Evolutionary conservation across 2,113 vertebrate genomes (phyloP).

Genomic region (Monopterus albus): DNA sequence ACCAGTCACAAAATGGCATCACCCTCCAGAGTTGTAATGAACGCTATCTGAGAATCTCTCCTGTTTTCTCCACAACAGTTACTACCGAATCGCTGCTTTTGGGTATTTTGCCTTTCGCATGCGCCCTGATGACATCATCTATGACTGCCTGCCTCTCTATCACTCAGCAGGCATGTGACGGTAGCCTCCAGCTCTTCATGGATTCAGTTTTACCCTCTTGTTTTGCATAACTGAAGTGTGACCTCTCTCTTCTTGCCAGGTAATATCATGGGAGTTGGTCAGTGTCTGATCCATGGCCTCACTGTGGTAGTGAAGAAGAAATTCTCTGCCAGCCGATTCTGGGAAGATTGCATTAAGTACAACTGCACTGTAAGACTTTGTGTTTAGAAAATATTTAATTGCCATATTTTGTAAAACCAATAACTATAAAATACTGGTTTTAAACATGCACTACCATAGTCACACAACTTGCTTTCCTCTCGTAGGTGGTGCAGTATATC

Average conservation of each 20-base stretch:
- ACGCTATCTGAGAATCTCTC: slow-evolving; percentile 4
- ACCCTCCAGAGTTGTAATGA: background rate
- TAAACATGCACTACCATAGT: background rate
- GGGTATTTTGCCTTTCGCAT: slow-evolving; percentile 89
- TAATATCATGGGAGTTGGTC: slow-evolving; percentile 93
- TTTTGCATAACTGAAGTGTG: background rate
- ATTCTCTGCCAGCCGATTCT: slow-evolving; percentile 94
- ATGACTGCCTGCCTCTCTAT: slow-evolving; percentile 92
- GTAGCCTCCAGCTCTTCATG: background rate
- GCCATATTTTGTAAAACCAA: slow-evolving; percentile 7
- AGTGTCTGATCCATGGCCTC: slow-evolving; percentile 90
- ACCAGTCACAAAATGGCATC: background rate
- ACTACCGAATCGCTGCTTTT: slow-evolving; percentile 92
- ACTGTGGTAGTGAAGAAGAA: slow-evolving; percentile 94
- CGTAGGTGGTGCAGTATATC: slow-evolving; percentile 93
- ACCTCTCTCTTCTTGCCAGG: slow-evolving; percentile 75
- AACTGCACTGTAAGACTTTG: slow-evolving; percentile 89
- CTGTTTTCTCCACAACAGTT: slow-evolving; percentile 77
- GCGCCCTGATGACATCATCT: slow-evolving; percentile 84
- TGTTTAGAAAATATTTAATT: background rate
- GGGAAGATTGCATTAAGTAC: slow-evolving; percentile 92
- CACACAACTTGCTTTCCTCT: background rate
- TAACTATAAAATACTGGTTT: slow-evolving; percentile 1
- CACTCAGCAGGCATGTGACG: slow-evolving; percentile 87
- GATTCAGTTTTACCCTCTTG: background rate